Percentiles rank a stretch among this genome's conserved stretches.
These are phyloP conservation scores for Popillia japonica DNA, from an alignment of 1,140 invertebrate species.

Conservation along the genomic window DNA sequence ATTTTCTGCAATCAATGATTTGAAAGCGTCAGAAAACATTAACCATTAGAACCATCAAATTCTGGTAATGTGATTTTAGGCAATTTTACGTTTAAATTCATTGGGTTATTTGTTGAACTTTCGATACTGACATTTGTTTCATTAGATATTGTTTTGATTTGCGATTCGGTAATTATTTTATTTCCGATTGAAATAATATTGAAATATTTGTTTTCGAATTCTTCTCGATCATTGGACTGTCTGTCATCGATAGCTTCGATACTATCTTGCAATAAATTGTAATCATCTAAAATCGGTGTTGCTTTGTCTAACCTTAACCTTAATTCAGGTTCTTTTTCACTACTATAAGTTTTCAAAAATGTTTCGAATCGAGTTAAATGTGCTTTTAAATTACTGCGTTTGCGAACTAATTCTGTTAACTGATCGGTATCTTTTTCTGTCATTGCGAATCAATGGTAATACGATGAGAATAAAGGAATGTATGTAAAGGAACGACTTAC, in stretches of 20 bases:
- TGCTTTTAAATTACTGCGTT: not conserved
- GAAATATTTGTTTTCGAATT: constrained; percentile 30
- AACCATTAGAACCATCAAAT: constrained; percentile 54
- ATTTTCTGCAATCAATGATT: constrained; percentile 53
- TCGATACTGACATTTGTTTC: not conserved
- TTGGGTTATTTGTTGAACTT: not conserved
- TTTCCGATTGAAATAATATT: not conserved
- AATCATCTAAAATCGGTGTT: constrained; percentile 10
- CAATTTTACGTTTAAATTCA: constrained; percentile 43
- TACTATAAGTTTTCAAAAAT: not conserved
- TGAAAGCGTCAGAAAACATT: constrained; percentile 53
- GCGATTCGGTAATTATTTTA: constrained; percentile 24
- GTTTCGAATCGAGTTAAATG: not conserved
- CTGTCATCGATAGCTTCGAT: not conserved
- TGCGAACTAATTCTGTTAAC: not conserved
- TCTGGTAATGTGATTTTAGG: constrained; percentile 51
- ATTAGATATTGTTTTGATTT: constrained; percentile 24
- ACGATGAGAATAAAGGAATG: no score
- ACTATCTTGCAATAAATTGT: not conserved
- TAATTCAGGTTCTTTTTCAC: not conserved
- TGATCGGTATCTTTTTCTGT: no score
- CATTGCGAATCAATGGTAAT: no score
- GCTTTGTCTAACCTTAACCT: not conserved
- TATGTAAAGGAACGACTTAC: no score
- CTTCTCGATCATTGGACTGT: not conserved